Base-by-base conservation (phyloP, 2,113 vertebrate genomes). In the Pygathrix nemaeus region DNA sequence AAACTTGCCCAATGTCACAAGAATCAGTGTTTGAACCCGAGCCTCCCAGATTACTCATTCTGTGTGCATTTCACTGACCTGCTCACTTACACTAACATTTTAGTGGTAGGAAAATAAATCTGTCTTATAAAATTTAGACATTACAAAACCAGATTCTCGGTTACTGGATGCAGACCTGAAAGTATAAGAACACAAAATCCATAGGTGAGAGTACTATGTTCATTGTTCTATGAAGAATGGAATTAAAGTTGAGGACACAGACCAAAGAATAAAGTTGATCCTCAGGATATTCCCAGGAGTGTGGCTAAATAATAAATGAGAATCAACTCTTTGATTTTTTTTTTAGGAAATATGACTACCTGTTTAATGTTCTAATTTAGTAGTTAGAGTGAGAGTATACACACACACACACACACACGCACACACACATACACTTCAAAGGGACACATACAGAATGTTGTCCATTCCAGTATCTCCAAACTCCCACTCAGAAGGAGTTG, bases 321-420 rank as follows among this genome's bases (percentile, higher is more conserved):
- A 93, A 88, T 84, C 8, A 55, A 1, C 12, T 94, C 25, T 94
- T 90, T 66, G 12, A 8, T 78, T 66, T 92, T 94, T 95, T 96
- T 94, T 27, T 88, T 81, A 88, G n/a, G 25, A 80, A 94, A 50
- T 43, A 78, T 35, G 38, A 52, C 38, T 27, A 73, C 50, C 11
- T 86, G 27, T 78, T 68, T 87, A 87, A 66, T 86, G 7, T 57
- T 86, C 40, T 82, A 80, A 30, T 18, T 16, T 79, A 35, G 30
- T 57, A 45, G 5, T 68, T 43, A 80, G 6, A 93, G 5, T 90
- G 40, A 85, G 1, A 25, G 2, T 32, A 25, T 4, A 43, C 12
- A 57, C 7, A 21, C 6, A 17, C 30, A 57, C 10, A 43, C 59
- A 70, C 40, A 88, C 64, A 64, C 82, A 72, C 25, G 70, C 48